Evolutionary conservation across 2,888 invertebrate genomes (phyloP).

Genomic region (Syrphus vitripennis): DNA sequence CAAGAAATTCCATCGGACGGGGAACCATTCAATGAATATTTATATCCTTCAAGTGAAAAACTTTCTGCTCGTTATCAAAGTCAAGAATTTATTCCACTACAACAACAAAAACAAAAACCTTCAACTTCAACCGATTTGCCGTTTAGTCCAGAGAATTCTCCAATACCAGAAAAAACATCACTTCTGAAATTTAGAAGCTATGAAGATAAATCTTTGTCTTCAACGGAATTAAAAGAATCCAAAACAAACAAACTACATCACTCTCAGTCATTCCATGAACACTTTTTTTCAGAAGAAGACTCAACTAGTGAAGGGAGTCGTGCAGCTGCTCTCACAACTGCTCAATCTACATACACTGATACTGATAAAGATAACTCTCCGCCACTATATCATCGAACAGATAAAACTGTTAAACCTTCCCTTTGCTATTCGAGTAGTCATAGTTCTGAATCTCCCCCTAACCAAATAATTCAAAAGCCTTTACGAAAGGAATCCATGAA

Average conservation of each 20-base stretch:
- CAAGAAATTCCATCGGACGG: constrained; percentile 83
- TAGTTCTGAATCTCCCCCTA: constrained; percentile 88
- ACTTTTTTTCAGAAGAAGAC: constrained; percentile 83
- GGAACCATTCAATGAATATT: constrained; percentile 82
- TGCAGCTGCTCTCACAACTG: constrained; percentile 80
- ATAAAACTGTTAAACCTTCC: constrained; percentile 86
- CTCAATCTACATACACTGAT: constrained; percentile 79
- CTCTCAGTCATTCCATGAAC: constrained; percentile 86
- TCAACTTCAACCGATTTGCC: constrained; percentile 36
- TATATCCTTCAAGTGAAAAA: constrained; percentile 85
- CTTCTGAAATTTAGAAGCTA: constrained; percentile 86
- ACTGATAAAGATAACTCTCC: constrained; percentile 80
- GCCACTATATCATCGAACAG: constrained; percentile 79
- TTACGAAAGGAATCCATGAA: constrained; percentile 85
- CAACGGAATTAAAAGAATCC: constrained; percentile 85
- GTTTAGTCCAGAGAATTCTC: constrained; percentile 68
- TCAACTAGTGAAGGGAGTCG: constrained; percentile 80
- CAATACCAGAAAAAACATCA: constrained; percentile 83
- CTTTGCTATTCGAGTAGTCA: constrained; percentile 89
- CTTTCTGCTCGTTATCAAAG: constrained; percentile 85
- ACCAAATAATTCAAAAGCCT: constrained; percentile 84
- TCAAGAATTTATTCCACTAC: constrained; percentile 84
- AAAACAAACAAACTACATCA: constrained; percentile 84
- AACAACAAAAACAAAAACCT: constrained; percentile 78
- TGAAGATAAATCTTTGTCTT: constrained; percentile 85